Evolutionary conservation across 2,888 invertebrate species (phyloP), one percentile per base, ranked within the genome.

Genomic region (Netelia melanura): DNA sequence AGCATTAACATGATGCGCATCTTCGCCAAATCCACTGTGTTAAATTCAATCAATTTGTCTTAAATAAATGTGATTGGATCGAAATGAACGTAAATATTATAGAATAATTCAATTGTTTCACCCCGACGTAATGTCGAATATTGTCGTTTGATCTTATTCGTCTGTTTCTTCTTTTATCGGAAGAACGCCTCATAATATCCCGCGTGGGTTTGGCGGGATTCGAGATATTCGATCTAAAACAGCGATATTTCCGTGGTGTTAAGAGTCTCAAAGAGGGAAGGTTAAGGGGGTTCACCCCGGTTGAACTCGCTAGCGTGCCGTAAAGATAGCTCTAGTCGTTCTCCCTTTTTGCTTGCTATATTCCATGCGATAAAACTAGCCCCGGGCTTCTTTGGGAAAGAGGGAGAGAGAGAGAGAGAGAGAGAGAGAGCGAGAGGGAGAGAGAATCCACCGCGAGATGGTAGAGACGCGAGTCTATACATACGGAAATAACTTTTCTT

Each of bases 401-500:
- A 62, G 48, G 65, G 54, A 62, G 14, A 48, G 64, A 65, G 48
- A 48, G 64, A 65, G 48, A 76, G 54, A 62, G 14, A 48, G 64
- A 65, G 48, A 48, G 64, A 65, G 48, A 76, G 54, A 62, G 62
- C n/a, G 25, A 30, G 61, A 48, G 58, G 25, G 58, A 70, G 61
- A 71, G 54, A 62, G 68, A 72, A 75, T 74, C 74, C 54, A 14
- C 54, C n/a, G 62, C 54, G 23, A 23, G 38, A 79, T 62, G 54
- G 23, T 23, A 65, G 38, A 8, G 38, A n/a, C 14, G 11, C 38
- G 25, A 62, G n/a, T n/a, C 23, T 38, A 14, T 80, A 74, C 70
- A 81, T 75, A 86, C 83, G 89, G 87, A 88, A 88, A 92, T 92
- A 90, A 90, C 90, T 91, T 90, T 86, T 90, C 90, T 92, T 91